Evolutionary conservation across 2,797 vertebrate genomes (phyloP).

Genomic region (Pseudochirops corinnae): DNA sequence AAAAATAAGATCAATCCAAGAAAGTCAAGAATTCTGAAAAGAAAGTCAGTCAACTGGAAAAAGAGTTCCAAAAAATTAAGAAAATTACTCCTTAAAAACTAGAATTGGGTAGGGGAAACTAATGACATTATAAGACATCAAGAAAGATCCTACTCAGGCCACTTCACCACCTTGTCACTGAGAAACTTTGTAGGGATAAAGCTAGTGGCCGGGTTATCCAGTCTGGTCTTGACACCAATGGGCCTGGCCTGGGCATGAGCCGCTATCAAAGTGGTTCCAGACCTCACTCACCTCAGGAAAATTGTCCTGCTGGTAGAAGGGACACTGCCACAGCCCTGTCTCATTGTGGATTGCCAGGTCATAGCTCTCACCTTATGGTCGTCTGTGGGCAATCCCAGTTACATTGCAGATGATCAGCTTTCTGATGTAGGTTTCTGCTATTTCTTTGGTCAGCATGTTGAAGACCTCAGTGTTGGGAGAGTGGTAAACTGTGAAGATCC

Average conservation of each 20-base stretch:
- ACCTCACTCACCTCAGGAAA: constrained; percentile 99
- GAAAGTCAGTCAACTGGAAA: neutral
- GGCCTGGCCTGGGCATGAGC: constrained; percentile 98
- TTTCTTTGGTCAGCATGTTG: constrained; percentile 99
- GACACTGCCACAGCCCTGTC: constrained; percentile 98
- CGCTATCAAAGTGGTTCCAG: constrained; percentile 99
- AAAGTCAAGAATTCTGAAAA: neutral
- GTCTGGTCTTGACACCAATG: constrained; percentile 95
- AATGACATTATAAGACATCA: no score
- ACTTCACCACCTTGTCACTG: constrained; percentile 98
- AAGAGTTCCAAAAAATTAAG: no score
- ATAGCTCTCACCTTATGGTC: constrained; percentile 98
- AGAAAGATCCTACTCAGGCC: constrained; percentile 92
- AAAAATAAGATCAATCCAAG: no score
- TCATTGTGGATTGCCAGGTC: constrained; percentile 98
- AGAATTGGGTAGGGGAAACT: neutral
- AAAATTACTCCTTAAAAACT: neutral
- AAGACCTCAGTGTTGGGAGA: constrained; percentile 97
- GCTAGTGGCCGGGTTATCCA: constrained; percentile 97
- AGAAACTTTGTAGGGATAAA: constrained; percentile 99
- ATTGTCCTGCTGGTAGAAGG: constrained; percentile 99
- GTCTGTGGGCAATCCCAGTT: constrained; percentile 96
- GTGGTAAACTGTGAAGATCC: constrained; percentile 94
- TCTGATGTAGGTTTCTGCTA: constrained; percentile 98
- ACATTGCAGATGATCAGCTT: constrained; percentile 98